Conservation (phyloP, 2,797 vertebrate genomes). For the Tokudaia tokunoshimensis region DNA sequence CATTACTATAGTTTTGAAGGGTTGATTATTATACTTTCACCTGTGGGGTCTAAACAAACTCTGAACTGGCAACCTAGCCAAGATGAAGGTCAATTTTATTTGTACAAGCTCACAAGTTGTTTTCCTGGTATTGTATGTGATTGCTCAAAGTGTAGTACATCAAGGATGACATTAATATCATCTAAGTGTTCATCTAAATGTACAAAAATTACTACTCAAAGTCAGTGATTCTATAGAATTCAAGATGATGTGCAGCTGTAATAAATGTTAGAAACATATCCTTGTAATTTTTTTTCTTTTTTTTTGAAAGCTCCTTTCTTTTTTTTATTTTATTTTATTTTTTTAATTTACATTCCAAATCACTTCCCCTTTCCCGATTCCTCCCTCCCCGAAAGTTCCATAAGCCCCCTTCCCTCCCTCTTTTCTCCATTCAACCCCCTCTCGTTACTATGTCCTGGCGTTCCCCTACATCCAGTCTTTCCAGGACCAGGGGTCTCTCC, state of each 20-base stretch:
- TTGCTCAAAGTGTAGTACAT: neutral
- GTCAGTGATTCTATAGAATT: neutral
- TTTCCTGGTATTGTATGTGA: neutral
- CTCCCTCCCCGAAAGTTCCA: too few species aligned
- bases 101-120: neutral
- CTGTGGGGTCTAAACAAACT: neutral
- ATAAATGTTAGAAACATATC: neutral
- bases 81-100: neutral
- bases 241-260: neutral
- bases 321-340: too few species aligned
- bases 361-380: too few species aligned
- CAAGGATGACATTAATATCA: neutral
- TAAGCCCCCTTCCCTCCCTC: too few species aligned
- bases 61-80: too few species aligned
- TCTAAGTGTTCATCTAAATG: neutral
- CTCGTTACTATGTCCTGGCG: too few species aligned
- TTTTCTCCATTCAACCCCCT: too few species aligned
- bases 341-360: too few species aligned
- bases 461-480: too few species aligned
- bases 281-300: neutral
- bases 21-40: neutral
- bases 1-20: too few species aligned
- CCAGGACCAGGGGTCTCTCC: too few species aligned
- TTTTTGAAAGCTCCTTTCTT: too few species aligned
- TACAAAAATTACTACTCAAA: neutral